A percentile compares a stretch with the other conserved stretches of the same genome.
These are phyloP conservation scores for Neelides sp. DNA, from an alignment of 1,140 invertebrate genomes.

Conservation along the genomic window DNA sequence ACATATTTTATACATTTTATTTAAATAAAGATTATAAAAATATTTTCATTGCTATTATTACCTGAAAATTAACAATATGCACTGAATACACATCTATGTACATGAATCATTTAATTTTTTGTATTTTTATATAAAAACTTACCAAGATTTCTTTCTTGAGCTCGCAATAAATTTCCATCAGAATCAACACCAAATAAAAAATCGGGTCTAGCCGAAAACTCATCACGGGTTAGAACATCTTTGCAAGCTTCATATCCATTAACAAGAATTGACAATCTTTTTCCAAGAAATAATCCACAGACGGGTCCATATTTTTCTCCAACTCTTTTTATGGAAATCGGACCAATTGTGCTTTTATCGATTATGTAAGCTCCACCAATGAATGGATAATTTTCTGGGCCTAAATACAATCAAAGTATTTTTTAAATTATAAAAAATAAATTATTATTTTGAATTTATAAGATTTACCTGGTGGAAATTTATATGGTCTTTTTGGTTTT, in stretches of 20 bases:
- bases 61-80: background rate
- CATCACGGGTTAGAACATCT: conserved; percentile 48
- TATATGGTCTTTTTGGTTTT: conserved; percentile 4
- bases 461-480: conserved; percentile 19
- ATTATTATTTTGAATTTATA: background rate
- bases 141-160: conserved; percentile 22
- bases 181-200: conserved; percentile 58
- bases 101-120: background rate
- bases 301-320: conserved; percentile 37
- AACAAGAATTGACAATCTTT: conserved; percentile 47
- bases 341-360: conserved; percentile 7
- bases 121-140: background rate
- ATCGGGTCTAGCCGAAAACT: conserved; percentile 57
- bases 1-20: background rate
- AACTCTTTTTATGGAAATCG: conserved; percentile 17
- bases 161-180: conserved; percentile 53
- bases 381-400: conserved; percentile 20
- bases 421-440: background rate
- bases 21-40: too few relatives aligned
- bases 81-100: background rate
- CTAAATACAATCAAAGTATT: conserved; percentile 5
- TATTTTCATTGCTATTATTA: too few relatives aligned
- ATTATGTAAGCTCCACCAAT: conserved; percentile 16
- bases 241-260: conserved; percentile 48
- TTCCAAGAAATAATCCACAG: conserved; percentile 51